phyloP scores from a whole-genome alignment of 2,888 invertebrate species.

The Dicyrtomina minuta region DNA sequence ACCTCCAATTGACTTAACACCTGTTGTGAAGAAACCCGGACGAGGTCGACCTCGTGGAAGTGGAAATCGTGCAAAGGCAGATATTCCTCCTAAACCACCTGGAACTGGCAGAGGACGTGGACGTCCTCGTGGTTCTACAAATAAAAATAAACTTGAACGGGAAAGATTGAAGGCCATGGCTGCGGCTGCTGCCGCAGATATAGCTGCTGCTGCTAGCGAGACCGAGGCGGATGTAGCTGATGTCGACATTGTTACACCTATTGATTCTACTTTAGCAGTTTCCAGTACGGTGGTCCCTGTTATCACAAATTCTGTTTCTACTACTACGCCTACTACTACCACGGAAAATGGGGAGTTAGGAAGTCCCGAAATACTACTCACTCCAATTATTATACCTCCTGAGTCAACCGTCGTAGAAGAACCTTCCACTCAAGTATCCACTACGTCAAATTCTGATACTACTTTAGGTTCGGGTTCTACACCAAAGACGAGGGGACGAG shows the following conservation, averaged over 20 bases:
- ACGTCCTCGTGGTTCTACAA: slow-evolving; percentile 46
- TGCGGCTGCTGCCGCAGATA: not conserved
- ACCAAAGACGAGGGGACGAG: not conserved
- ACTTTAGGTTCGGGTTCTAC: not conserved
- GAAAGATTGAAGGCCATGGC: not conserved
- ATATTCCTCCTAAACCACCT: slow-evolving; percentile 23
- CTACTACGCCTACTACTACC: not conserved
- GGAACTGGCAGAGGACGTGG: slow-evolving; percentile 46
- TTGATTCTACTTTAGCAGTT: not conserved
- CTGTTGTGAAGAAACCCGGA: slow-evolving; percentile 12
- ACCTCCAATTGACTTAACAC: not conserved
- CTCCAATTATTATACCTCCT: not conserved
- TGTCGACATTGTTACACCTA: too few relatives aligned
- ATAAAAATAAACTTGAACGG: slow-evolving; percentile 40
- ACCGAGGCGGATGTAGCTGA: too few relatives aligned
- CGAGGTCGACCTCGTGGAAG: slow-evolving; percentile 26
- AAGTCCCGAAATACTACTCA: not conserved
- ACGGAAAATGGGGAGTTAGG: not conserved
- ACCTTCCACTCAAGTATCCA: not conserved
- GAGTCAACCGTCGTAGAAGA: not conserved
- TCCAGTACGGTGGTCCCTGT: not conserved
- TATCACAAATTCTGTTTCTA: not conserved
- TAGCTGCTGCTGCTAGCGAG: not conserved
- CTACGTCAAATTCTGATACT: not conserved
- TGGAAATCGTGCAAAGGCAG: slow-evolving; percentile 12